Base-by-base conservation (phyloP, 1,140 invertebrate genomes). In the Palaemon carinicauda region DNA sequence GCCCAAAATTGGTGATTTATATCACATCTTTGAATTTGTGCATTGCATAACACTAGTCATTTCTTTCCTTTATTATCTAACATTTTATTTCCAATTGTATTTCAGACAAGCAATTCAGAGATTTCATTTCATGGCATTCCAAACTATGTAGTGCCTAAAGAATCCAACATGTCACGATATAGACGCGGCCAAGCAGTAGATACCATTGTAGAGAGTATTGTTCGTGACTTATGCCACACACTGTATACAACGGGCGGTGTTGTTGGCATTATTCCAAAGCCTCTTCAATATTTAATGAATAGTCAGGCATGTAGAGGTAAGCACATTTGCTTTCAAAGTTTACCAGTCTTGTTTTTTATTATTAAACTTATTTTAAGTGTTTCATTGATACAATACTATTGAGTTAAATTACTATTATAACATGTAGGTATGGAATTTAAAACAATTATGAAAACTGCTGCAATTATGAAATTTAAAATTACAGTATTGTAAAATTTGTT, bases 291-390 rank as follows among this genome's bases (percentile, higher is more conserved):
- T 84, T 90, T 92, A 7, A 90, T 93, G 3, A 92, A 91, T 90
- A 91, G 90, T 50, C 91, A 93, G 89, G 93, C 93, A 21, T 93
- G 92, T 89, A 90, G 91, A 91, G 92, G 92, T 93, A 89, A 89
- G 77, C 21, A 69, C 65, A 74, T 52, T 12, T 19, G n/a, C 17
- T n/a, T 51, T 10, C 10, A 71, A 33, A 27, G 41, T 17, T 54
- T 77, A 84, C n/a, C n/a, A n/a, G n/a, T n/a, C n/a, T n/a, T n/a
- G n/a, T n/a, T n/a, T n/a, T n/a, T n/a, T n/a, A n/a, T n/a, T n/a
- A n/a, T n/a, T n/a, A n/a, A n/a, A n/a, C n/a, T n/a, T n/a, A n/a
- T n/a, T 41, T 9, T 12, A 41, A n/a, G 41, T 41, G 41, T 41
- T 41, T 41, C 41, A 41, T 41, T 7, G 7, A 0, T 41, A 41